Base-by-base conservation (phyloP, 2,797 vertebrate species). In the Emys orbicularis region DNA sequence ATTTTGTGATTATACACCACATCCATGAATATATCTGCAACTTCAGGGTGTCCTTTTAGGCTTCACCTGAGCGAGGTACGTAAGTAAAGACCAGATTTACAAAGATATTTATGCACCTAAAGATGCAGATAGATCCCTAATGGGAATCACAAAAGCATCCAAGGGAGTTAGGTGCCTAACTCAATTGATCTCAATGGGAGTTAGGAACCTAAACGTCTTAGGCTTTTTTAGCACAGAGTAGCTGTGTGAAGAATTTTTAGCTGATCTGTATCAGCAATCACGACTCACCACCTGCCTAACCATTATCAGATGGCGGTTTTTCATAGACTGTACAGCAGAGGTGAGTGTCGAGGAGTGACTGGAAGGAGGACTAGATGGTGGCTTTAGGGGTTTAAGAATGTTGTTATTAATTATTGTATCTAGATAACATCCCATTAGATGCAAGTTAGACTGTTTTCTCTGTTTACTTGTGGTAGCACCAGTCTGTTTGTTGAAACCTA, bases 161-260 rank as follows among this genome's bases (percentile, higher is more conserved):
- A 47, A 31, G 2, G 25, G 44, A 18, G 15, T 77, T 29, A 77
- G 74, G 44, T 49, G 23, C 15, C 47, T 41, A 72, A 72, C 37
- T 72, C 68, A 23, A 23, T 37, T 4, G 68, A 41, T 37, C 37
- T 72, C 65, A 68, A 37, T 68, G 34, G 34, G 16, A 68, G 16
- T n/a, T 37, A n/a, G n/a, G 65, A 37, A 68, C 19, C n/a, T 68
- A 37, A 68, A 72, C 10, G 5, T 41, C 21, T 72, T 95, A 89
- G 96, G 96, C 95, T 96, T 96, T 94, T 97, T 96, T 92, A 94
- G 95, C 79, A 96, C 88, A 88, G 90, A 96, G 83, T 91, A 96
- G 34, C 41, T 91, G 44, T 53, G 25, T 84, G 57, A 57, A 95
- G 89, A 65, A 34, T 90, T 87, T 61, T 96, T 92, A 89, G 61